Evolutionary conservation across 1,140 invertebrate genomes (phyloP), one percentile per base, ranked within the genome.

Genomic region (Phenacoccus solenopsis): DNA sequence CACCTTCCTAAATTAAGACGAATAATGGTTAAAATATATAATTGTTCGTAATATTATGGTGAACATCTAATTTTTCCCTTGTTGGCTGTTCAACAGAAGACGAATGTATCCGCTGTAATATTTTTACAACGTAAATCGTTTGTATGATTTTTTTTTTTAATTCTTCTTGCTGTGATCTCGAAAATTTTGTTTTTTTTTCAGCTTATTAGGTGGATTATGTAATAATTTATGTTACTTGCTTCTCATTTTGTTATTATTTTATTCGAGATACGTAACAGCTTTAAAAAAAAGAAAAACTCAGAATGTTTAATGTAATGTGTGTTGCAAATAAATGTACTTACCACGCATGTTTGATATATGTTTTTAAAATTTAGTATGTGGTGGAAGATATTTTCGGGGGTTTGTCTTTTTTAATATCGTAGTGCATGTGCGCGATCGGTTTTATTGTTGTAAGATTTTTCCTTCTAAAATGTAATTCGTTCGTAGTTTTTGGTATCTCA

Each of bases 241-340:
- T 64, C 22, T 24, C n/a, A n/a, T 32, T 32, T 32, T 32, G 13
- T 32, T 32, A 3, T 49, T 49, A 3, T 49, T 49, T 2, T 49
- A 16, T 64, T 64, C 59, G 59, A 64, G 59, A 64, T 64, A 64
- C 59, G 59, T 64, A 64, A 64, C 59, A 64, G 59, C 59, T 64
- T 25, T 20, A 59, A 59, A 59, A n/a, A n/a, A 22, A 24, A 24
- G 21, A 25, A 25, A 25, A 25, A 24, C 20, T 25, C 21, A 59
- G 20, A 20, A 10, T 38, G 9, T 38, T 38, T 7, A 25, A 25
- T 64, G 59, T 64, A 64, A 64, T 64, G 59, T 64, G 59, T 64
- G 59, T 64, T 64, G 59, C 59, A 64, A 64, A 64, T 64, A 64
- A 64, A 64, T 25, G 59, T 64, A 64, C 59, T 64, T 64, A 64